A percentile compares a stretch with the other conserved stretches of the same genome.
Evolutionary conservation across 2,797 vertebrate species (phyloP).

Genomic region (Cryptoblepharus egeriae): DNA sequence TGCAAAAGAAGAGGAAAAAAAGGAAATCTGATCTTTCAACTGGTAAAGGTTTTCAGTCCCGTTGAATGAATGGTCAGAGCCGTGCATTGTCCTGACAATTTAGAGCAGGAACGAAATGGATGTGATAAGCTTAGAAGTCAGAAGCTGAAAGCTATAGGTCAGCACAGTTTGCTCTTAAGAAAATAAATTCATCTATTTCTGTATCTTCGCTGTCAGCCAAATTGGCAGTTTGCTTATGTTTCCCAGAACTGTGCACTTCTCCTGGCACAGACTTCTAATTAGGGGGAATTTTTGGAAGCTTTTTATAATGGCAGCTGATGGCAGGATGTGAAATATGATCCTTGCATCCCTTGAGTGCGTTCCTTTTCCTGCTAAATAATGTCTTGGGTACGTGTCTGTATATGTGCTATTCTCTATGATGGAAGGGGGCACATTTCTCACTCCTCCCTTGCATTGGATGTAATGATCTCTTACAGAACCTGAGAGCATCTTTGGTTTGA

Average conservation of each 20-base stretch:
- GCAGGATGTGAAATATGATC: conserved; percentile 55
- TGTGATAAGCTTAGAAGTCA: conserved; percentile 6
- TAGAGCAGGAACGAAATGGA: background rate
- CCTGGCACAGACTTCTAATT: conserved; percentile 59
- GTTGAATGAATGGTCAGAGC: conserved; percentile 33
- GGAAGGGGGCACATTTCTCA: background rate
- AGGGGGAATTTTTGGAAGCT: conserved; percentile 63
- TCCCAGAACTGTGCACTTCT: conserved; percentile 69
- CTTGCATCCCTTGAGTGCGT: conserved; percentile 45
- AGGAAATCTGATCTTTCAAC: conserved; percentile 45
- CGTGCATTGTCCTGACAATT: background rate
- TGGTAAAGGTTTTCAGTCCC: conserved; percentile 48
- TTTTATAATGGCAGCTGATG: conserved; percentile 42
- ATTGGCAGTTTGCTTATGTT: conserved; percentile 62
- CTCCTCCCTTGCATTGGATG: background rate
- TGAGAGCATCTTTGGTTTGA: background rate
- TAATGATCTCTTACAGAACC: background rate
- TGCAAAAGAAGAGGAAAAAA: conserved; percentile 49
- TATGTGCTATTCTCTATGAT: background rate
- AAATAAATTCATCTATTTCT: conserved; percentile 57
- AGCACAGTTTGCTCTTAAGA: conserved; percentile 44
- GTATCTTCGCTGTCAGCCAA: conserved; percentile 64
- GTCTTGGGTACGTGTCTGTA: background rate
- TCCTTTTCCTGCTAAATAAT: conserved; percentile 40
- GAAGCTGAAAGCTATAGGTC: conserved; percentile 35